Conservation (phyloP, 1,140 invertebrate genomes). For the Hypsibius dujardini region DNA sequence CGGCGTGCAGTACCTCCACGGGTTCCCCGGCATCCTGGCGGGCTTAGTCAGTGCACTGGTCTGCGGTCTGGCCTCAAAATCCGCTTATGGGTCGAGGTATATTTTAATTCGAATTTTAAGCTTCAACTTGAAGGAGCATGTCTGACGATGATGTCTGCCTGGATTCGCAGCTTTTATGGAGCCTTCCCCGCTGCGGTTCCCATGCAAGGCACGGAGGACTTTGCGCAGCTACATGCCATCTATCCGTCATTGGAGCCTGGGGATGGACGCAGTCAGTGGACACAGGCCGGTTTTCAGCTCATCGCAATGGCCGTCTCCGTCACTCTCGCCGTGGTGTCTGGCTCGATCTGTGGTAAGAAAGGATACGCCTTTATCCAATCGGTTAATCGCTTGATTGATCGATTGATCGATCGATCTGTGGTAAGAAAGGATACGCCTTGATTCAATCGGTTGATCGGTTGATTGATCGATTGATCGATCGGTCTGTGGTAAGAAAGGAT, state of each 20-base stretch:
- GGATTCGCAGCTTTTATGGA: slow-evolving; percentile 33
- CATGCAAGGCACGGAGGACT: slow-evolving; percentile 28
- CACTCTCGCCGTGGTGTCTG: slow-evolving; percentile 49
- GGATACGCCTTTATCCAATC: too few relatives aligned
- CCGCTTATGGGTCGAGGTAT: background rate
- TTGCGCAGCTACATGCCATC: slow-evolving; percentile 25
- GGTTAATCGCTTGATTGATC: too few relatives aligned
- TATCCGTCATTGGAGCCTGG: slow-evolving; percentile 33
- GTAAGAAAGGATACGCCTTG: too few relatives aligned
- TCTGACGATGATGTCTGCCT: background rate
- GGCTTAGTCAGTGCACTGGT: slow-evolving; percentile 27
- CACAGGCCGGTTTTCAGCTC: slow-evolving; percentile 63
- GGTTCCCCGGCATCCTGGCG: slow-evolving; percentile 36
- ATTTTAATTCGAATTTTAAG: background rate
- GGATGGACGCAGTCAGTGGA: slow-evolving; percentile 41
- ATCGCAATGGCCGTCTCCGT: slow-evolving; percentile 51
- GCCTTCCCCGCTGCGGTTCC: slow-evolving; percentile 40
- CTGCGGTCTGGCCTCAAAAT: background rate
- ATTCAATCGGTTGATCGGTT: too few relatives aligned
- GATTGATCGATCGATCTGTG: too few relatives aligned
- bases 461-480: too few relatives aligned
- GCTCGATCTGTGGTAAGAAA: slow-evolving; percentile 52
- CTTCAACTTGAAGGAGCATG: background rate
- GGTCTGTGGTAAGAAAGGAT: too few relatives aligned
- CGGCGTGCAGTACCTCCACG: slow-evolving; percentile 37